Evolutionary conservation across 2,113 vertebrate species (phyloP).

Genomic region (Limnothrissa miodon): DNA sequence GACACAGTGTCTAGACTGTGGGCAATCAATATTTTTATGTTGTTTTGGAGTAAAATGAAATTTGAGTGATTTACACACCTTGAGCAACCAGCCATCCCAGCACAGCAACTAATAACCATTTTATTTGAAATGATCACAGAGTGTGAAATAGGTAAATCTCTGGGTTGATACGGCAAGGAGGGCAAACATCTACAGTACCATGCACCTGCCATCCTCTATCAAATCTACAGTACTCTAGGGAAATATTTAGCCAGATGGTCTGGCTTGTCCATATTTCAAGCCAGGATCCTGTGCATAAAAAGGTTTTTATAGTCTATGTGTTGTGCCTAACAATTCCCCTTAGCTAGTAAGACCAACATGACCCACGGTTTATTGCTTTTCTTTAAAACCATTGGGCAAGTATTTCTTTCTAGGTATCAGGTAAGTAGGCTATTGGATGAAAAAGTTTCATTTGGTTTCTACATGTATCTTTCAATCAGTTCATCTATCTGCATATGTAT

Average conservation of each 20-base stretch:
- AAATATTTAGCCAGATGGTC: conserved; percentile 26
- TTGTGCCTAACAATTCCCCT: neutral
- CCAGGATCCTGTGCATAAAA: neutral
- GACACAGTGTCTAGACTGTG: conserved; percentile 32
- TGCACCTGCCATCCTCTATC: neutral
- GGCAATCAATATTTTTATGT: conserved; percentile 31
- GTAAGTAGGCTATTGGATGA: too few species aligned
- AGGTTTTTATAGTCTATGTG: neutral
- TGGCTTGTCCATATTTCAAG: conserved; percentile 25
- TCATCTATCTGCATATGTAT: too few species aligned
- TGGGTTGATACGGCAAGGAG: neutral
- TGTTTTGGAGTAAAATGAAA: conserved; percentile 25
- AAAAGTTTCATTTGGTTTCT: too few species aligned
- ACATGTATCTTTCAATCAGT: too few species aligned
- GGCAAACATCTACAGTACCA: neutral
- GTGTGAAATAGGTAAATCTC: neutral
- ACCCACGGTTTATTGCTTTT: too few species aligned
- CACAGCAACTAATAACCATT: neutral
- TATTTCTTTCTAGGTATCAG: too few species aligned
- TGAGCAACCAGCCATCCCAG: neutral
- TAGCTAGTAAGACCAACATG: too few species aligned
- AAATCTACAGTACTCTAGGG: neutral
- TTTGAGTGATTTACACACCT: conserved; percentile 23
- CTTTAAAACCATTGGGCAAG: too few species aligned
- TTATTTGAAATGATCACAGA: neutral